Evolutionary conservation across 2,113 vertebrate species (phyloP), one percentile per base, ranked within the genome.

Genomic region (Zosterops borbonicus): DNA sequence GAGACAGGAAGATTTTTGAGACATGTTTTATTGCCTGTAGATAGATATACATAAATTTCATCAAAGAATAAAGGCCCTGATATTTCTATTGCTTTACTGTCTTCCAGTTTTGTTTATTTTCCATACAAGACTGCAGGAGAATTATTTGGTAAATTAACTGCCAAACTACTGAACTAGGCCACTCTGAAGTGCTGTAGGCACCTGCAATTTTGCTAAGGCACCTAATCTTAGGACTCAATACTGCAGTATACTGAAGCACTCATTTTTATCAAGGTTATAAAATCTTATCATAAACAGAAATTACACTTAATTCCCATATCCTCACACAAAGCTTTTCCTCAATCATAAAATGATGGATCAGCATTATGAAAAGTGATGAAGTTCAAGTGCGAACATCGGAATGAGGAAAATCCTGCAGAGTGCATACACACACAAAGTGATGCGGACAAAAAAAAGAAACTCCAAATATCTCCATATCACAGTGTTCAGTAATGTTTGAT

Each of bases 401-500:
- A 24, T 28, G 41, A 49, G 11, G 62, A 84, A 65, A 75, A 9
- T 46, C 37, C 46, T 55, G 13, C 27, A 39, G 37, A 73, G 7
- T 1, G 1, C 4, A 20, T 15, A 12, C 12, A 18, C 12, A 18
- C 11, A 10, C 5, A 1, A 13, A 35, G 6, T 19, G 18, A 67
- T 4, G 4, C 3, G 14, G 33, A 62, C 29, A 29, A 56, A 27
- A 24, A 24, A 49, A 17, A 33, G 21, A 64, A 65, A 74, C 11
- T 35, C 29, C 56, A 52, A 42, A 41, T 25, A 47, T 14, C n/a
- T 59, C 44, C 49, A 24, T 20, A 50, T 53, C 4, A 44, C 29
- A 13, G 11, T 63, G 53, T 59, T 75, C 63, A 56, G 41, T 91
- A 60, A 79, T 25, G 11, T 76, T 10, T 60, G 53, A 81, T 6